Base-by-base conservation (phyloP, 2,797 vertebrate species). In the Prunella strophiata region DNA sequence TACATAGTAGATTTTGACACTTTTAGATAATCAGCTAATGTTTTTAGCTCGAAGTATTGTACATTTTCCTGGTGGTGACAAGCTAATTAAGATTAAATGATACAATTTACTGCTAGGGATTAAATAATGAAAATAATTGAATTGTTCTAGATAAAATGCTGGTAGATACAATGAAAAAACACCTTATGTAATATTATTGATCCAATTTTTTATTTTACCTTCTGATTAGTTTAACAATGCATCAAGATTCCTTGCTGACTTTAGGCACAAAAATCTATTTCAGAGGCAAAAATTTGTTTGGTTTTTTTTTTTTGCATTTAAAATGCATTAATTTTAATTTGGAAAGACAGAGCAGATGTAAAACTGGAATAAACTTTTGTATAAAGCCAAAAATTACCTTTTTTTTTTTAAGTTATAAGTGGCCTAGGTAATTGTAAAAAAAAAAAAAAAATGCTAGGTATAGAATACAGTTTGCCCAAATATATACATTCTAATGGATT, bases 101-200 rank as follows among this genome's bases (percentile, higher is more conserved):
- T 55, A 74, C n/a, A 81, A 93, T 88, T 63, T 62, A 26, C 11
- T 78, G 6, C 29, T 58, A 71, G 12, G 42, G 25, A 83, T 94
- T 93, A 87, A 71, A 91, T 91, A 71, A 71, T 36, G 32, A 79
- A 57, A 88, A 79, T 71, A 89, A 82, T 81, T 10, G 81, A 68
- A 66, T 67, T 63, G 9, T 74, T 90, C 48, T 29, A 73, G 48
- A 36, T 17, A 66, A 77, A 84, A 40, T 62, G 12, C 38, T 78
- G 13, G 13, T 52, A 75, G n/a, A 43, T 77, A n/a, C 34, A 75
- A 51, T 22, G 21, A 61, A 55, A 21, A 72, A 91, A 73, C 6
- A 84, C 9, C 34, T 84, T 72, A 34, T 40, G 23, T 40, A 45
- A 38, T 75, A 81, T 51, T 90, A 62, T n/a, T 50, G 15, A 6